phyloP scores from a whole-genome alignment of 2,888 invertebrate genomes.

The Timema cristinae region DNA sequence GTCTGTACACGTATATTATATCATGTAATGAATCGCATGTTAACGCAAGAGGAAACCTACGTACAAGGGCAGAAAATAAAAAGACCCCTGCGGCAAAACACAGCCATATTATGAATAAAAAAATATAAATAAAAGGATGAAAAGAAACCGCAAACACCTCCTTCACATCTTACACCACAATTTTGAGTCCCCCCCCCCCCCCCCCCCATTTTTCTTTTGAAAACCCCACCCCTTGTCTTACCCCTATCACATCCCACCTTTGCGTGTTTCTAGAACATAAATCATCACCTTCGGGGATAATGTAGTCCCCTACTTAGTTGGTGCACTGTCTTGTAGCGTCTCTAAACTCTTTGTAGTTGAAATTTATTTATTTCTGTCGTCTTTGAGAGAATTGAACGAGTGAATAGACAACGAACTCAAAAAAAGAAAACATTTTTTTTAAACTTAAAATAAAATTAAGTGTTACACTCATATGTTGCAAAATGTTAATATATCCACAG shows the following conservation, averaged over 20 bases:
- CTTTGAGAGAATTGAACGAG: slow-evolving; percentile 4
- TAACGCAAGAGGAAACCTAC: too few species aligned
- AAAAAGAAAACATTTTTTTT: neutral
- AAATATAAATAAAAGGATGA: slow-evolving; percentile 2
- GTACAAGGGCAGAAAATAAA: too few species aligned
- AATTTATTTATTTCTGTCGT: neutral
- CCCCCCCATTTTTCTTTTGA: neutral
- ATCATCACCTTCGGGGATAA: slow-evolving; percentile 24
- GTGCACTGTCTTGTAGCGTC: neutral
- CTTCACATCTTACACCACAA: neutral
- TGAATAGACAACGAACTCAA: slow-evolving; percentile 3
- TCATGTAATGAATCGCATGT: too few species aligned
- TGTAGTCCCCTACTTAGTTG: neutral
- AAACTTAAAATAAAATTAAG: neutral
- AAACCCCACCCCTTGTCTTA: neutral
- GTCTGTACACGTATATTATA: too few species aligned
- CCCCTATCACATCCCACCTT: neutral
- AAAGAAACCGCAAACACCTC: slow-evolving; percentile 18
- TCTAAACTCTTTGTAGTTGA: neutral
- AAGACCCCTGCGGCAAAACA: neutral
- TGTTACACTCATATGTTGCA: too few species aligned
- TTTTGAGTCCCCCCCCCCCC: slow-evolving; percentile 5
- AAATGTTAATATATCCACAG: too few species aligned
- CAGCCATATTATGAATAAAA: too few species aligned
- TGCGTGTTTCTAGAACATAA: slow-evolving; percentile 26